Conservation (phyloP, 2,797 vertebrate species). For the Alexandromys oeconomus region DNA sequence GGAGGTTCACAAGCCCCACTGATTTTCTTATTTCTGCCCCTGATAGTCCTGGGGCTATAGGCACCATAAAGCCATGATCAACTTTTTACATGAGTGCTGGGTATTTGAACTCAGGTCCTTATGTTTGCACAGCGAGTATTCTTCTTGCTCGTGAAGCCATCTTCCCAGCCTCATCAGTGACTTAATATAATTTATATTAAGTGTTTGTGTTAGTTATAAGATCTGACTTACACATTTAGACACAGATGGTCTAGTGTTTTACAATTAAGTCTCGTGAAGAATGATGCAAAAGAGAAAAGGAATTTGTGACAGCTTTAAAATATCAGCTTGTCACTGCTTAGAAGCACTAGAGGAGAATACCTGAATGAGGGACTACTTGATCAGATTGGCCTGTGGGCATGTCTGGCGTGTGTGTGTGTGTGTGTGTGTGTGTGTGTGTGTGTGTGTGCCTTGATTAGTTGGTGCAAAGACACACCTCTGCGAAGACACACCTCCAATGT, state of each 20-base stretch:
- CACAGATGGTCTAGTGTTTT: neutral
- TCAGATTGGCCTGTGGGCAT: neutral
- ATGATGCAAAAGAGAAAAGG: neutral
- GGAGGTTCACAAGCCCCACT: neutral
- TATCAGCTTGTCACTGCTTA: neutral
- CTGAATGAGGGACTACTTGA: neutral
- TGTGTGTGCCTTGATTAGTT: neutral
- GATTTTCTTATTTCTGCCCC: neutral
- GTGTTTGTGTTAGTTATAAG: neutral
- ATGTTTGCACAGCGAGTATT: neutral
- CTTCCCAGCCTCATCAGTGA: neutral
- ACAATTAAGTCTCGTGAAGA: neutral
- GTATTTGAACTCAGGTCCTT: neutral
- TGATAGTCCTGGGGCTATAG: neutral
- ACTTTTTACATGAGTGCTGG: neutral
- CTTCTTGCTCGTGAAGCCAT: neutral
- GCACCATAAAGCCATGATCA: neutral
- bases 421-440: too few relatives aligned
- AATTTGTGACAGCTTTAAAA: neutral
- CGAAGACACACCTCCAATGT: neutral
- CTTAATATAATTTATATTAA: neutral
- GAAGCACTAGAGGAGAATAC: neutral
- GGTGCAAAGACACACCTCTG: rapidly evolving
- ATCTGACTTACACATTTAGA: neutral
- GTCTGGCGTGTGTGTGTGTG: too few relatives aligned